Evolutionary conservation across 2,797 vertebrate genomes (phyloP).

Genomic region (Lacerta bilineata): DNA sequence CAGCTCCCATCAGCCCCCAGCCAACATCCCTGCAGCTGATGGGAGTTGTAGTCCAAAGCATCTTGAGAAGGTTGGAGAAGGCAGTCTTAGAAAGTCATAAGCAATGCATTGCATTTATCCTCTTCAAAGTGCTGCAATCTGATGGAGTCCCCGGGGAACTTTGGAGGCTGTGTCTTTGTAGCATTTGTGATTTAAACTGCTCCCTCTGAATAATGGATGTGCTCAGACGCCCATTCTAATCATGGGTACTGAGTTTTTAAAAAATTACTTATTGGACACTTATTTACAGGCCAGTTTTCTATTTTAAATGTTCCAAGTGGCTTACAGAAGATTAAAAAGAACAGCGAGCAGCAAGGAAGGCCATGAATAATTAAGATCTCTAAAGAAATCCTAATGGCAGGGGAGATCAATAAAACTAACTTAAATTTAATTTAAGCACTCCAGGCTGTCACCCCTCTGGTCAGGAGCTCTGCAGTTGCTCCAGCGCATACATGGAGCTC

Average conservation of each 20-base stretch:
- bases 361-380: background rate
- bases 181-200: background rate
- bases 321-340: background rate
- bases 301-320: background rate
- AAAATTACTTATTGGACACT: background rate
- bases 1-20: background rate
- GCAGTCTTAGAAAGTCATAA: background rate
- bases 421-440: background rate
- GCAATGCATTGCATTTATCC: background rate
- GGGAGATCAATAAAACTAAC: background rate
- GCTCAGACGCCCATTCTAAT: background rate
- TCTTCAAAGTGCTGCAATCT: background rate
- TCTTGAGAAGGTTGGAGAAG: too few species aligned
- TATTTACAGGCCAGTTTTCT: background rate
- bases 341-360: background rate
- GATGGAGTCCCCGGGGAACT: background rate
- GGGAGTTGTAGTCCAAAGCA: too few species aligned
- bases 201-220: background rate
- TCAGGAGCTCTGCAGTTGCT: background rate
- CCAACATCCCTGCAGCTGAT: background rate
- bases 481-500: background rate
- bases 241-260: background rate
- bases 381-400: background rate
- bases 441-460: background rate
- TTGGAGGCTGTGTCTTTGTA: background rate